Evolutionary conservation across 2,888 invertebrate species (phyloP), one percentile per base, ranked within the genome.

Genomic region (Nomada hirtipes): DNA sequence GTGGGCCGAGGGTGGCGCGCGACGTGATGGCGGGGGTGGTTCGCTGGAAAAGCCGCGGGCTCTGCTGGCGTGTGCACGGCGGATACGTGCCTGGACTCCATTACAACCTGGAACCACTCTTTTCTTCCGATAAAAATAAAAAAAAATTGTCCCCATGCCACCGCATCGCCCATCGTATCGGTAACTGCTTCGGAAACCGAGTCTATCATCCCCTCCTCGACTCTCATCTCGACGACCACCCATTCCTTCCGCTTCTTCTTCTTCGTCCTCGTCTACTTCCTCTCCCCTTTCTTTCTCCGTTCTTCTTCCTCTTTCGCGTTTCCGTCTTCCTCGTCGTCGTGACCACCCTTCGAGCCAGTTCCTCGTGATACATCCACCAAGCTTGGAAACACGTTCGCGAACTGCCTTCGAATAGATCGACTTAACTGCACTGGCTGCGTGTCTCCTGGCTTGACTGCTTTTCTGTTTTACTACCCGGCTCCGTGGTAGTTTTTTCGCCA

Each of bases 11-110:
- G 53, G 65, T 11, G 2, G 53, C 9, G 18, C 52, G 55, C 52
- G 50, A 60, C 60, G 70, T 36, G 26, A 65, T 42, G 47, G 44
- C 55, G 61, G 55, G 29, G 79, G 80, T 57, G 88, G 81, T 70
- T 83, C 87, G 88, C 88, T 90, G 86, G 89, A 90, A 90, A 90
- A 90, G 90, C 90, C 90, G 87, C 90, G 86, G 89, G 90, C 90
- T 90, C 87, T 90, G 89, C 90, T 90, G 89, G 90, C 91, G 90
- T 91, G 91, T 90, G 91, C 91, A 90, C 90, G 91, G 90, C 89
- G 90, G 89, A 90, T 90, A 91, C 90, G 91, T 91, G 91, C 89
- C 85, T 86, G 90, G 90, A 91, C 90, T 91, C 90, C 88, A 91
- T 91, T 91, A 90, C 88, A 80, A 83, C 76, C 83, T 89, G 83